Base-by-base conservation (phyloP, 2,888 invertebrate genomes). In the Schizotus pectinicornis region DNA sequence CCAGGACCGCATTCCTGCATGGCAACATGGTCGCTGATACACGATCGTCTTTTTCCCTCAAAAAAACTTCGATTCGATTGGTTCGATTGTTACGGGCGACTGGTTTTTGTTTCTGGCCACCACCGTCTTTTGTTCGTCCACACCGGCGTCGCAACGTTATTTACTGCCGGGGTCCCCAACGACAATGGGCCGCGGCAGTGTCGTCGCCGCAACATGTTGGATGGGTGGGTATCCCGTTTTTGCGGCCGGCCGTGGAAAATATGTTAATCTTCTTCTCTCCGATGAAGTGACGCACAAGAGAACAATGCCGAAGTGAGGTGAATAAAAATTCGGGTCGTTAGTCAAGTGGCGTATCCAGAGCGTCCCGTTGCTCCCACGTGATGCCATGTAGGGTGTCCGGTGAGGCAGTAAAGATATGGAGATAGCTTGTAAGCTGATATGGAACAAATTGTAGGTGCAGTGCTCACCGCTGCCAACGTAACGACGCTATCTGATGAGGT, bases 351-450 rank as follows among this genome's bases (percentile, higher is more conserved):
- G 67, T 65, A 68, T 65, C 55, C 65, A 64, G 65, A 65, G 61
- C 68, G 63, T 66, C 69, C 67, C 64, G 56, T 62, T 63, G 59
- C 72, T 70, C 70, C 71, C 70, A 72, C 72, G 68, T 67, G 65
- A 68, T 70, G 62, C 72, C 72, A 72, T 73, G 71, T 73, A 73
- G 74, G 72, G 74, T 75, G 74, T 74, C 74, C 69, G 65, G 59
- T 59, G 62, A 62, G 65, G 70, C 71, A 71, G 70, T 75, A 74
- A 75, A 77, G 76, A 77, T 77, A 74, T 71, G 72, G 72, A 75
- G 78, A 78, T 78, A 77, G 73, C 72, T 65, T 72, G 77, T 77
- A 78, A 78, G 71, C 70, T 77, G 76, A 78, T 78, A 77, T 73
- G 71, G 69, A 75, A 77, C 77, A 78, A 78, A 77, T 78, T 77